Base-by-base conservation (phyloP, 2,113 vertebrate species). In the Petaurus breviceps region DNA sequence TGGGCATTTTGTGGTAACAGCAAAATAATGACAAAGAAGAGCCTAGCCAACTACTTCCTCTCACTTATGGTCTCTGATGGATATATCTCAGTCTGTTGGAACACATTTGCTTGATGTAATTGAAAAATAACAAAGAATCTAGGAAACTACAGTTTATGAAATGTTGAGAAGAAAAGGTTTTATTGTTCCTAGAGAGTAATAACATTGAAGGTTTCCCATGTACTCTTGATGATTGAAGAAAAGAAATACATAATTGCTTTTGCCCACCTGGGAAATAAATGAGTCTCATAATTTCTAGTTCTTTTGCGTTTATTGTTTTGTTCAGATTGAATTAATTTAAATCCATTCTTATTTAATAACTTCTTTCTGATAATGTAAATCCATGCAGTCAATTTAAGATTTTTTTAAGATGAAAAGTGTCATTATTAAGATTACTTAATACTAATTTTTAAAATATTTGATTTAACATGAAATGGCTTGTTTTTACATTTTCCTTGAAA, bases 231-330 rank as follows among this genome's bases (percentile, higher is more conserved):
- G 37, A 6, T 10, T 51, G 54, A 95, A 89, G 47, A 55, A 93
- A 90, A 10, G 31, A 90, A 12, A 37, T 93, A 51, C 51, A 90
- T 97, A 95, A 98, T 97, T 96, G 89, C 90, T 95, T 97, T 91
- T 51, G 3, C 43, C 95, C 96, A 91, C 95, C 43, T 95, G 96
- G 96, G 95, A 98, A 98, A 98, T 97, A 97, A 97, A 97, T 23
- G 10, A 94, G 0, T 4, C 92, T 94, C 91, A 92, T 97, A 47
- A 97, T 91, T 97, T 97, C 95, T 90, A 94, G 77, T 91, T 92
- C 24, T 95, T 97, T 96, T 77, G 47, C 97, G 31, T 94, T 95
- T 90, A 93, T 90, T 98, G 3, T 96, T 98, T 96, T 92, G 92
- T 94, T 94, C 55, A 92, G 89, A 52, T 96, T 14, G 14, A 91